Percentiles rank a stretch among this genome's conserved stretches.
Conservation (phyloP, 2,797 vertebrate genomes). For the Liparis tanakae region DNA sequence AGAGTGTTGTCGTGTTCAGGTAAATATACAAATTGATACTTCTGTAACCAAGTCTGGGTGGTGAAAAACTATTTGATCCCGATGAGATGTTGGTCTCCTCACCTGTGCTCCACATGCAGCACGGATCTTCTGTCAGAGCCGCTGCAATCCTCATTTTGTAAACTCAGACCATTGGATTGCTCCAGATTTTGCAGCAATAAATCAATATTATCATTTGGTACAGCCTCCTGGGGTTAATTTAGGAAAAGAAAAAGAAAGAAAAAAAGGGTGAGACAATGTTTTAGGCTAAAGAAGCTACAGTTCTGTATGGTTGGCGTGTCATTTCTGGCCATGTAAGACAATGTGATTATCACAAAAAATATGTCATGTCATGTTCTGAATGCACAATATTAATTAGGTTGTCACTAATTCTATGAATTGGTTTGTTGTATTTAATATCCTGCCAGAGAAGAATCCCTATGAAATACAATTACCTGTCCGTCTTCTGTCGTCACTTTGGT, state of each 20-base stretch:
- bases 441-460: not conserved
- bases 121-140: constrained; percentile 81
- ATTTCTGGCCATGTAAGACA: not conserved
- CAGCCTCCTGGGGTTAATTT: constrained; percentile 69
- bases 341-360: not conserved
- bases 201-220: constrained; percentile 87
- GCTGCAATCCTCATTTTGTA: constrained; percentile 77
- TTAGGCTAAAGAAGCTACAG: not conserved
- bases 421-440: not conserved
- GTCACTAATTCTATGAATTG: not conserved
- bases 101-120: constrained; percentile 96
- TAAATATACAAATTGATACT: not conserved
- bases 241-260: not conserved
- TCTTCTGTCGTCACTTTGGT: constrained; percentile 81
- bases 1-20: not conserved
- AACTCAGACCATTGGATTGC: constrained; percentile 76
- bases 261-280: not conserved
- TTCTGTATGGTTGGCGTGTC: not conserved
- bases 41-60: not conserved
- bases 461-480: constrained; percentile 74
- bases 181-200: constrained; percentile 89
- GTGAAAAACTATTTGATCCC: not conserved
- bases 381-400: not conserved
- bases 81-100: constrained; percentile 26
- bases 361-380: not conserved